Percentiles rank a stretch among this genome's conserved stretches.
phyloP scores from a whole-genome alignment of 2,797 vertebrate genomes.

The Glossophaga mutica region DNA sequence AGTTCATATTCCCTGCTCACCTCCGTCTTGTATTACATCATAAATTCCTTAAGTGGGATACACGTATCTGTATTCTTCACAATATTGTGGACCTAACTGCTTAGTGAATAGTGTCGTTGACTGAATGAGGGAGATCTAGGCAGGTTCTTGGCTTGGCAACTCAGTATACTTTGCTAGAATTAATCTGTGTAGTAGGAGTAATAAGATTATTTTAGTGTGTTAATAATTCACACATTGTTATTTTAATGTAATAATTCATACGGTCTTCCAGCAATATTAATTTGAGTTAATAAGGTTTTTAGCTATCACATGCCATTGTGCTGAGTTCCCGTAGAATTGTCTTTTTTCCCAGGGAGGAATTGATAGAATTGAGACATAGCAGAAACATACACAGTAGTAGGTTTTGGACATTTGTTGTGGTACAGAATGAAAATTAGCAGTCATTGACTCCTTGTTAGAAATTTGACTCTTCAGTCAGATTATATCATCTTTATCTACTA shows the following conservation, averaged over 20 bases:
- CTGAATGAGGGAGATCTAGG: constrained; percentile 2
- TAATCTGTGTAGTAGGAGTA: not conserved
- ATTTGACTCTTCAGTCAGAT: not conserved
- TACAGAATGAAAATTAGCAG: not conserved
- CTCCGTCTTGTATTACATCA: not conserved
- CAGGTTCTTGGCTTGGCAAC: not conserved
- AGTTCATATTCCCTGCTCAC: not conserved
- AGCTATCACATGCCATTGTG: not conserved
- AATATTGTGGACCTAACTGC: not conserved
- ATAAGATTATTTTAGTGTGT: not conserved
- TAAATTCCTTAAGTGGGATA: not conserved
- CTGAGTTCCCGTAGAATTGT: not conserved
- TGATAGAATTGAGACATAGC: constrained; percentile 15
- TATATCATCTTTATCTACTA: not conserved
- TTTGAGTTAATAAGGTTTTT: constrained; percentile 37
- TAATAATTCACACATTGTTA: constrained; percentile 28
- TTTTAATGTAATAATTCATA: constrained; percentile 43
- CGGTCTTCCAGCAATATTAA: not conserved
- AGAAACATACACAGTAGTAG: not conserved
- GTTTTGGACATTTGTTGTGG: not conserved
- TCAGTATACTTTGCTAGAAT: not conserved
- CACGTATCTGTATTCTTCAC: not conserved
- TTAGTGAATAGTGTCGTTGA: not conserved
- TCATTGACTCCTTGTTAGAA: not conserved
- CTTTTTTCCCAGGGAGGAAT: constrained; percentile 1